Conservation (phyloP, 2,797 vertebrate species). For the Halcyon badia region DNA sequence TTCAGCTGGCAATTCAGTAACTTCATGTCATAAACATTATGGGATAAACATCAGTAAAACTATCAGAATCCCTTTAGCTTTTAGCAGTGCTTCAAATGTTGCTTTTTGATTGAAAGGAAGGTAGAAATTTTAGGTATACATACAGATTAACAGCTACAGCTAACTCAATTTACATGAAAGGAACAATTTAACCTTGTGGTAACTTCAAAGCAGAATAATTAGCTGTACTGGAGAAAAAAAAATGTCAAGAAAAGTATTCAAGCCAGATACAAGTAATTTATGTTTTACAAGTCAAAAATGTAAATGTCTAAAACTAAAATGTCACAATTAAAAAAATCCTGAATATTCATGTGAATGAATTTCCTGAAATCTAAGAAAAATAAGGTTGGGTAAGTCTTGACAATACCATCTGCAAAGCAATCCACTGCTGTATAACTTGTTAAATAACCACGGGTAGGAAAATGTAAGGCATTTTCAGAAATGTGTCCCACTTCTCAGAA, state of each 20-base stretch:
- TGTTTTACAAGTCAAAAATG: not conserved
- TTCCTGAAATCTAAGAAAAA: not conserved
- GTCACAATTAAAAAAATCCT: not conserved
- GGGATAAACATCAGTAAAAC: not conserved
- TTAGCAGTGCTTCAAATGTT: not conserved
- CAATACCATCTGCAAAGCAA: not conserved
- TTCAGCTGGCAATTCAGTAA: not conserved
- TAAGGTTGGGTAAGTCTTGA: not conserved
- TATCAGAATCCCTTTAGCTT: not conserved
- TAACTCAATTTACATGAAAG: not conserved
- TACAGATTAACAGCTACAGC: not conserved
- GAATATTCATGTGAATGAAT: not conserved
- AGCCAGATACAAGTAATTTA: not conserved
- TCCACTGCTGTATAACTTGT: not conserved
- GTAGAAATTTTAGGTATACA: not conserved
- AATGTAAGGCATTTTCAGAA: not conserved
- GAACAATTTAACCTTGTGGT: not conserved
- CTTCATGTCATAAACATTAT: not conserved
- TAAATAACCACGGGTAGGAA: not conserved
- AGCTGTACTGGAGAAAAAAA: not conserved
- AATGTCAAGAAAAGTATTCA: not conserved
- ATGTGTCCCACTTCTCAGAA: not conserved
- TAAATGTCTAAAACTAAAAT: not conserved
- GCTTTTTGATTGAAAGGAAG: not conserved
- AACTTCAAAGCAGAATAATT: conserved; percentile 3